A percentile compares a stretch with the other conserved stretches of the same genome.
These are phyloP conservation scores for Ormyrus thymus DNA, from an alignment of 2,888 invertebrate genomes.

Conservation along the genomic window DNA sequence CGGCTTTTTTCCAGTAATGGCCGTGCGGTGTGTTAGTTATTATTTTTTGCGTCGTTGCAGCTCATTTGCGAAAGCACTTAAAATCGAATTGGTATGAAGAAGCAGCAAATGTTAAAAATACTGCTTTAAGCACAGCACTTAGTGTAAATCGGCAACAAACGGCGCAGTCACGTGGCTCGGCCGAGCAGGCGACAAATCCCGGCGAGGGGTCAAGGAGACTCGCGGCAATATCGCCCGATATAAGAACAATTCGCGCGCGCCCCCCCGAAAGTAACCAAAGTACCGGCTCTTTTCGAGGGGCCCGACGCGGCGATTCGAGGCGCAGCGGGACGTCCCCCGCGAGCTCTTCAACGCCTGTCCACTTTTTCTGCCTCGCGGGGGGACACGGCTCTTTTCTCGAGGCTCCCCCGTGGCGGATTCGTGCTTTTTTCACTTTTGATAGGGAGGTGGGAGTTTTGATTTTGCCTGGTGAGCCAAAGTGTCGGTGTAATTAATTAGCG, in stretches of 20 bases:
- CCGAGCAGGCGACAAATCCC: background rate
- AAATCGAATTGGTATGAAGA: too few relatives aligned
- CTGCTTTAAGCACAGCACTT: too few relatives aligned
- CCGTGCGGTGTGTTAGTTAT: background rate
- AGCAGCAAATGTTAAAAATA: too few relatives aligned
- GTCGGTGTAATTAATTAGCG: too few relatives aligned
- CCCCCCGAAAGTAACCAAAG: background rate
- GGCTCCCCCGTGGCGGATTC: too few relatives aligned
- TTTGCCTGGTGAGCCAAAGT: too few relatives aligned
- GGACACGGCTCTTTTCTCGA: too few relatives aligned
- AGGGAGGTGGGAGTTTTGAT: too few relatives aligned
- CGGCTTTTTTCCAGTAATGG: background rate
- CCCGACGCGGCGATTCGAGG: conserved; percentile 37
- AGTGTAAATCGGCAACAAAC: too few relatives aligned
- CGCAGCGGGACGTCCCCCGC: conserved; percentile 64
- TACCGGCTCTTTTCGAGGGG: conserved; percentile 58
- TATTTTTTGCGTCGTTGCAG: too few relatives aligned
- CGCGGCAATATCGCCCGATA: conserved; percentile 35
- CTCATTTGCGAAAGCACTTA: too few relatives aligned
- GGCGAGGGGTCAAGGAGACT: conserved; percentile 41
- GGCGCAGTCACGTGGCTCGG: background rate
- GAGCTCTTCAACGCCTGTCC: conserved; percentile 47
- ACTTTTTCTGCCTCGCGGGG: conserved; percentile 28
- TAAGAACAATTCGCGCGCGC: background rate
- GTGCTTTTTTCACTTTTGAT: too few relatives aligned